These are phyloP conservation scores for Protobothrops mucrosquamatus DNA, from an alignment of 2,113 vertebrate genomes.

Conservation along the genomic window DNA sequence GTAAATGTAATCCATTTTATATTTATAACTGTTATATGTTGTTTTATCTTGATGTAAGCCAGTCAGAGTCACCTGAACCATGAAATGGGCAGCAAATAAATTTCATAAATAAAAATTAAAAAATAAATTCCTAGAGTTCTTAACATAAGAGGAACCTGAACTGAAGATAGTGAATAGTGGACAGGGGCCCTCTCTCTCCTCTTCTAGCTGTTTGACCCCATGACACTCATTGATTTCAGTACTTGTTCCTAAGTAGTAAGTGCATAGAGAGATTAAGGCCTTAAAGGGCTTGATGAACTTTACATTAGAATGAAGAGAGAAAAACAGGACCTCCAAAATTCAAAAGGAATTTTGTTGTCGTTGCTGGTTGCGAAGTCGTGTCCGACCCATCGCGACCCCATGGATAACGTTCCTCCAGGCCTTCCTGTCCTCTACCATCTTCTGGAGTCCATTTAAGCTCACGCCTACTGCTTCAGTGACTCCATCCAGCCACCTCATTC, in stretches of 20 bases:
- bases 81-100: neutral
- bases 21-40: neutral
- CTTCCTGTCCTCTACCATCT: too few species aligned
- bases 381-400: too few species aligned
- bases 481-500: too few species aligned
- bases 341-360: neutral
- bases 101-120: neutral
- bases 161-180: neutral
- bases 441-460: too few species aligned
- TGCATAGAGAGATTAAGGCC: neutral
- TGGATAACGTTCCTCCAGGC: too few species aligned
- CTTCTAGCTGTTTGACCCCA: neutral
- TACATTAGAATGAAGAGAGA: neutral
- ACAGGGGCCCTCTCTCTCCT: neutral
- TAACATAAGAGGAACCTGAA: neutral
- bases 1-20: neutral
- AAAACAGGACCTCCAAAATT: neutral
- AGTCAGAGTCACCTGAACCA: neutral
- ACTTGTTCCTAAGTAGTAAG: neutral
- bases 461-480: too few species aligned
- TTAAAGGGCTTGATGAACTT: neutral
- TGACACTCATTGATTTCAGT: neutral
- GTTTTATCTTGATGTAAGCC: neutral
- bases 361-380: too few species aligned
- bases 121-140: neutral